Percentiles rank a stretch among this genome's conserved stretches.
Conservation (phyloP, 2,113 vertebrate species). For the Echinops telfairi region DNA sequence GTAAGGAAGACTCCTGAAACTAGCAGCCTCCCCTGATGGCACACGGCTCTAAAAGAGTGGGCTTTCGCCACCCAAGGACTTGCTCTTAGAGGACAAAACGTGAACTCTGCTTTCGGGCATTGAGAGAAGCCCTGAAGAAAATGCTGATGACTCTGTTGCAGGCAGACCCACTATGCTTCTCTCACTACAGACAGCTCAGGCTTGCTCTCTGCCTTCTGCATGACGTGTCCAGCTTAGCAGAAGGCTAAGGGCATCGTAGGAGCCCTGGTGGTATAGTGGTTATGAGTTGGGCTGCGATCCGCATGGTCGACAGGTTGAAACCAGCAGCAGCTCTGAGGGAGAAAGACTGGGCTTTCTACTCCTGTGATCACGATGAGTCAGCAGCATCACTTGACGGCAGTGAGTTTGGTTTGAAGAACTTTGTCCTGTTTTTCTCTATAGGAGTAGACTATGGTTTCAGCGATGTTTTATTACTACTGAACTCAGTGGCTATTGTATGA, state of each 20-base stretch:
- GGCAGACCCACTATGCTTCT: not conserved
- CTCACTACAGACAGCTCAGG: not conserved
- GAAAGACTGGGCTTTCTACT: too few relatives aligned
- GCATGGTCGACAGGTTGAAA: too few relatives aligned
- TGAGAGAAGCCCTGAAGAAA: not conserved
- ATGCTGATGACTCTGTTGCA: too few relatives aligned
- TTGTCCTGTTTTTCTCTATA: not conserved
- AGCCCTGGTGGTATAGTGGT: too few relatives aligned
- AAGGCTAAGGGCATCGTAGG: not conserved
- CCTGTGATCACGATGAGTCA: too few relatives aligned
- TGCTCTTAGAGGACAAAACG: not conserved
- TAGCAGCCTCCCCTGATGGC: not conserved
- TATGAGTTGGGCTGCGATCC: too few relatives aligned
- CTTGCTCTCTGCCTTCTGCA: not conserved
- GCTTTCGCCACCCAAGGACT: not conserved
- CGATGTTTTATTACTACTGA: not conserved
- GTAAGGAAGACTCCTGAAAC: conserved; percentile 6
- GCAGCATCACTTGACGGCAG: too few relatives aligned
- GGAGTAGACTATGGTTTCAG: not conserved
- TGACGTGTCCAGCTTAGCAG: not conserved
- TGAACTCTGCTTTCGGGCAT: not conserved
- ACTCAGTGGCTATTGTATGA: not conserved
- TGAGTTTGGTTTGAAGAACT: not conserved
- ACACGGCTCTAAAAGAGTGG: not conserved
- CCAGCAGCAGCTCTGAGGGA: too few relatives aligned